Conservation (phyloP, 2,113 vertebrate genomes). For the Petaurus breviceps region DNA sequence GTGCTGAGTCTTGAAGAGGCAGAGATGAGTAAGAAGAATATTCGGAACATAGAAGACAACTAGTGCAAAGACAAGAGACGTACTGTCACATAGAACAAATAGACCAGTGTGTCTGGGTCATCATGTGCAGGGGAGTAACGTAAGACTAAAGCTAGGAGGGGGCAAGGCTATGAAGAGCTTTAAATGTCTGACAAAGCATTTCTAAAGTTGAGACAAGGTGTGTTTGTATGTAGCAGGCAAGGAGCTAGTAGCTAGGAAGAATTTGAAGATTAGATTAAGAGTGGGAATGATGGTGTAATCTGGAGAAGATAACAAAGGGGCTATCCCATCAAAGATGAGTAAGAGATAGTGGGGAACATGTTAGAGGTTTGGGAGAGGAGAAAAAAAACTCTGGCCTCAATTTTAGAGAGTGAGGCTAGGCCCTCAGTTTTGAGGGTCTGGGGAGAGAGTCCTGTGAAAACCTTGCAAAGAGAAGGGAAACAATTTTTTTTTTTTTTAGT, state of each 20-base stretch:
- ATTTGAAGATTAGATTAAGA: not conserved
- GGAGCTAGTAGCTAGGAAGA: too few species aligned
- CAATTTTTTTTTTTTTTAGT: too few species aligned
- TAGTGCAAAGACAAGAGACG: not conserved
- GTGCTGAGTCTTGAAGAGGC: not conserved
- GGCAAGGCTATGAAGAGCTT: not conserved
- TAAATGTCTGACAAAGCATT: not conserved
- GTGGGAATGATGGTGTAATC: not conserved
- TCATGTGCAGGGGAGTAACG: not conserved
- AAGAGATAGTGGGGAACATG: not conserved
- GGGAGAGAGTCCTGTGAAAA: too few species aligned
- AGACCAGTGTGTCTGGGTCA: not conserved
- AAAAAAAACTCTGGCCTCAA: too few species aligned
- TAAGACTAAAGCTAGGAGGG: not conserved
- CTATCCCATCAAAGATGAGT: not conserved
- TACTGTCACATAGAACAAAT: not conserved
- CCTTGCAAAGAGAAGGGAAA: too few species aligned
- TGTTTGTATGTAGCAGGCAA: not conserved
- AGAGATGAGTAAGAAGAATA: not conserved
- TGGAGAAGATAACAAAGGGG: not conserved
- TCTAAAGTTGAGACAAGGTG: not conserved
- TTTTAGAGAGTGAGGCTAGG: too few species aligned
- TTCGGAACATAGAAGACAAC: not conserved
- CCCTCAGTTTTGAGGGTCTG: too few species aligned
- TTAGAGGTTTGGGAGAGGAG: too few species aligned